These are phyloP conservation scores for Alosa alosa DNA, from an alignment of 2,113 vertebrate genomes.

Conservation along the genomic window DNA sequence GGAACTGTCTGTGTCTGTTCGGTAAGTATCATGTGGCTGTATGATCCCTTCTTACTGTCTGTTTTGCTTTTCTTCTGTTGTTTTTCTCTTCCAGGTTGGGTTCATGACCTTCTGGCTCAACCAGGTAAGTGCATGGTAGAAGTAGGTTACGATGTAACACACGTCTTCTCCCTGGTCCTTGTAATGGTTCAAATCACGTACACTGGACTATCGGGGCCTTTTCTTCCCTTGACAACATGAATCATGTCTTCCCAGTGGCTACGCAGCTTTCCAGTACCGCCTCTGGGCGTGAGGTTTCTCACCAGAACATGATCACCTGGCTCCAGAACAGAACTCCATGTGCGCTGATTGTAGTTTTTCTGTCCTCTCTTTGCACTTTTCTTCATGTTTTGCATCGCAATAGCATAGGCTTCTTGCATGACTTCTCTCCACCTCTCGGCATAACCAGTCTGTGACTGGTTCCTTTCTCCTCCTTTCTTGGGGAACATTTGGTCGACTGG, in stretches of 20 bases:
- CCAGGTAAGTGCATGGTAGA: conserved; percentile 29
- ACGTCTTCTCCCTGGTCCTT: conserved; percentile 18
- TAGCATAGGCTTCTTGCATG: conserved; percentile 38
- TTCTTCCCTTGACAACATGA: conserved; percentile 20
- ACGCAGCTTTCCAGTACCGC: background rate
- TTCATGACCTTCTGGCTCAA: background rate
- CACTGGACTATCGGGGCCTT: conserved; percentile 32
- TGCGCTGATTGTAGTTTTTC: conserved; percentile 31
- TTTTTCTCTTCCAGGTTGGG: background rate
- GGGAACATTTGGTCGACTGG: conserved; percentile 44
- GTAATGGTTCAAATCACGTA: conserved; percentile 25
- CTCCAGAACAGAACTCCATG: conserved; percentile 35
- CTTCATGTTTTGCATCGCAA: conserved; percentile 33
- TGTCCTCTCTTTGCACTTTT: conserved; percentile 35
- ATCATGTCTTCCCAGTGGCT: conserved; percentile 33
- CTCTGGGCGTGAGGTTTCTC: conserved; percentile 40
- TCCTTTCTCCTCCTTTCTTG: background rate
- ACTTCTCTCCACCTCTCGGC: conserved; percentile 37
- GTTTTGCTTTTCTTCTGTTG: background rate
- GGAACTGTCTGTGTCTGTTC: conserved; percentile 21
- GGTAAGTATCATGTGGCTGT: conserved; percentile 19
- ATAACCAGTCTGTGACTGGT: conserved; percentile 21
- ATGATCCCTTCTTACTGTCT: conserved; percentile 1
- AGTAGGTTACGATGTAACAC: conserved; percentile 33
- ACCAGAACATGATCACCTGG: conserved; percentile 41